phyloP scores from a whole-genome alignment of 2,888 invertebrate genomes.

The Eremobia ochroleuca region DNA sequence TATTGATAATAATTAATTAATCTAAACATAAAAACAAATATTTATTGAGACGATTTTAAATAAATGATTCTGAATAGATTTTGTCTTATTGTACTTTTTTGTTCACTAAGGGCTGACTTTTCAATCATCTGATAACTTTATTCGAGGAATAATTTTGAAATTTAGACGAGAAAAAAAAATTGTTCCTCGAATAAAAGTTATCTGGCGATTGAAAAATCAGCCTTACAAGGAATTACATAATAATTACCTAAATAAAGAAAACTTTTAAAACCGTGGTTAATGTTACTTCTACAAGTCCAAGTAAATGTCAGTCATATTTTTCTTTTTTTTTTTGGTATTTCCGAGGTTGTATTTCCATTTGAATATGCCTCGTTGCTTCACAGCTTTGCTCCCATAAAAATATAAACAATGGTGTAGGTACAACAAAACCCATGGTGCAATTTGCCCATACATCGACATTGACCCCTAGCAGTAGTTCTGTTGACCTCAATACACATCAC shows the following conservation, averaged over 20 bases:
- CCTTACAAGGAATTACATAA: background rate
- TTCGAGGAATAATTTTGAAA: too few relatives aligned
- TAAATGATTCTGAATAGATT: background rate
- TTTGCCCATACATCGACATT: constrained; percentile 55
- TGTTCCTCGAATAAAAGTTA: too few relatives aligned
- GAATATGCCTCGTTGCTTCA: background rate
- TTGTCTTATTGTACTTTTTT: background rate
- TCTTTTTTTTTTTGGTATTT: background rate
- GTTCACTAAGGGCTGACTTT: background rate
- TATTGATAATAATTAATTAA: background rate
- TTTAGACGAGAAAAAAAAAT: too few relatives aligned
- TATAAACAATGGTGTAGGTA: constrained; percentile 18
- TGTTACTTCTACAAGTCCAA: background rate
- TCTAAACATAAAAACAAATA: background rate
- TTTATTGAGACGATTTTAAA: background rate
- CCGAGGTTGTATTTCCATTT: background rate
- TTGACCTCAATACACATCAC: constrained; percentile 54
- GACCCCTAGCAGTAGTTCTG: constrained; percentile 40
- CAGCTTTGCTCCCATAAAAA: constrained; percentile 17
- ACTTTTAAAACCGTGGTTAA: background rate
- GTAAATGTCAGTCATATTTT: background rate
- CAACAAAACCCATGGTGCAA: constrained; percentile 10
- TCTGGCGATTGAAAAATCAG: too few relatives aligned
- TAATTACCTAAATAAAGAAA: background rate
- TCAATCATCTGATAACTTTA: too few relatives aligned